Percentiles rank a stretch among this genome's conserved stretches.
These are phyloP conservation scores for Zaprionus ornatus DNA, from an alignment of 1,140 invertebrate species.

Conservation along the genomic window DNA sequence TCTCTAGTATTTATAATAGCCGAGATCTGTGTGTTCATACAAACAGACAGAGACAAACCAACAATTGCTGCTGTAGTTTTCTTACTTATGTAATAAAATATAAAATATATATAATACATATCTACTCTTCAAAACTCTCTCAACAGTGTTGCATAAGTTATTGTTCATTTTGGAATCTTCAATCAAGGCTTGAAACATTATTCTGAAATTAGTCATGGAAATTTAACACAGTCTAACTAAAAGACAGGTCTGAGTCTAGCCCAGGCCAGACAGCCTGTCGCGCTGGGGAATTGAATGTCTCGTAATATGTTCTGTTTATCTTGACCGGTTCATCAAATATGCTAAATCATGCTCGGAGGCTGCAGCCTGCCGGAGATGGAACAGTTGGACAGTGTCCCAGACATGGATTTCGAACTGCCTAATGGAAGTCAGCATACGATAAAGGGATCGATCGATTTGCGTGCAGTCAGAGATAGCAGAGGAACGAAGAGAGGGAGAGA, in stretches of 20 bases:
- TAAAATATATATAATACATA: too few species aligned
- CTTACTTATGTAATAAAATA: too few species aligned
- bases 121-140: too few species aligned
- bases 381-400: conserved; percentile 45
- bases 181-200: background rate
- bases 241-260: background rate
- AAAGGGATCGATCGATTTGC: conserved; percentile 42
- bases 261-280: conserved; percentile 27
- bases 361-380: conserved; percentile 14
- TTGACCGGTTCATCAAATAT: conserved; percentile 13
- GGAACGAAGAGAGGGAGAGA: conserved; percentile 13
- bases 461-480: conserved; percentile 19
- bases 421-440: conserved; percentile 38
- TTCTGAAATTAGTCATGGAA: background rate
- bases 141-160: too few species aligned
- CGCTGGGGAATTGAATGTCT: conserved; percentile 15
- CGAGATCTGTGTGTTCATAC: too few species aligned
- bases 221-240: background rate
- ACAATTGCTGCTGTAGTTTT: too few species aligned
- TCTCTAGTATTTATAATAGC: too few species aligned
- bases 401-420: conserved; percentile 16
- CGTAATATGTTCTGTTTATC: background rate
- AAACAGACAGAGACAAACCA: too few species aligned
- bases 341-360: conserved; percentile 45
- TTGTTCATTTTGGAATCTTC: background rate